A percentile compares a stretch with the other conserved stretches of the same genome.
Conservation (phyloP, 2,113 vertebrate genomes). For the Amblyopsis rosae region DNA sequence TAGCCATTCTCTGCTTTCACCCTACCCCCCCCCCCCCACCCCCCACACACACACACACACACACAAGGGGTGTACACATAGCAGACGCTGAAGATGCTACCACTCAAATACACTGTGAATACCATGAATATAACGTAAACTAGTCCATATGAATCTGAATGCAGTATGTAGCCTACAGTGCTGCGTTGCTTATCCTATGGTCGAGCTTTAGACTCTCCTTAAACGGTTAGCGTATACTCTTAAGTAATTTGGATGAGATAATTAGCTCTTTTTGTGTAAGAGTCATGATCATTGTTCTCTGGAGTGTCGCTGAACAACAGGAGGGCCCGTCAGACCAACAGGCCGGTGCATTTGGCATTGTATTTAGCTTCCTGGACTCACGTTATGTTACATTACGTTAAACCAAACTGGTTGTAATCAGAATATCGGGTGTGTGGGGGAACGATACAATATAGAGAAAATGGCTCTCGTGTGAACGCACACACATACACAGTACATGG, state of each 20-base stretch:
- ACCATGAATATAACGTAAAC: background rate
- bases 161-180: no score
- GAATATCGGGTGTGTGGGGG: constrained; percentile 16
- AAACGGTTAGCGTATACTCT: no score
- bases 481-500: background rate
- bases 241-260: background rate
- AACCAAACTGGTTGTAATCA: constrained; percentile 62
- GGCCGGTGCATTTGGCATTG: constrained; percentile 46
- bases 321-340: constrained; percentile 47
- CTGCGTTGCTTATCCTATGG: no score
- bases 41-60: no score
- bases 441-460: constrained; percentile 19
- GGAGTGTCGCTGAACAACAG: background rate
- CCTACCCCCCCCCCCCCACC: background rate
- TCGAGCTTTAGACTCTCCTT: no score
- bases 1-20: constrained; percentile 2
- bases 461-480: constrained; percentile 11
- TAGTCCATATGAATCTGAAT: no score
- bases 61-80: background rate
- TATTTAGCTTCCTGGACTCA: constrained; percentile 54
- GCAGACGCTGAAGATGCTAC: constrained; percentile 37
- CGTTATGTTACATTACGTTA: constrained; percentile 43
- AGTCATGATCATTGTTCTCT: constrained; percentile 6
- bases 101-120: constrained; percentile 22
- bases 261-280: constrained; percentile 7